Evolutionary conservation across 2,888 invertebrate genomes (phyloP).

Genomic region (Mallateleia sp.): DNA sequence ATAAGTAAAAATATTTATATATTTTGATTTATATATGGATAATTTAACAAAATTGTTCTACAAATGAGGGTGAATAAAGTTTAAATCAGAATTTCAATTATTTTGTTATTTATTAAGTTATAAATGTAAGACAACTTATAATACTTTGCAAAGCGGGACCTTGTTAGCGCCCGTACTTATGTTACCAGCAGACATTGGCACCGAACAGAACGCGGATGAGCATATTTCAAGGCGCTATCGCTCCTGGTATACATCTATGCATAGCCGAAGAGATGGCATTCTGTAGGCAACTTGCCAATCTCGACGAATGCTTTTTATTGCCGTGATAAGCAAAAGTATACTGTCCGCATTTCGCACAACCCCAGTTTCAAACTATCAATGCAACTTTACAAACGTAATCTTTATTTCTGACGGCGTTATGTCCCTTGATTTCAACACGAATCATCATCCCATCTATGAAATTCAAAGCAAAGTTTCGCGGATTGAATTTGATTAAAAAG

Average conservation of each 20-base stretch:
- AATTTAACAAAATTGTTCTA: too few species aligned
- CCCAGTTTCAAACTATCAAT: constrained; percentile 56
- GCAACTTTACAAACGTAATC: constrained; percentile 82
- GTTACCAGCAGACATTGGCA: constrained; percentile 73
- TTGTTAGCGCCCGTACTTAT: constrained; percentile 73
- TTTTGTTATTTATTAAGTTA: background rate
- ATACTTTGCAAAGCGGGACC: constrained; percentile 23
- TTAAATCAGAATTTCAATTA: too few species aligned
- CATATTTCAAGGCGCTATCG: constrained; percentile 87
- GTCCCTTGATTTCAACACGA: constrained; percentile 37
- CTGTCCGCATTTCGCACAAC: constrained; percentile 51
- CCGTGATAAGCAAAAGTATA: constrained; percentile 84
- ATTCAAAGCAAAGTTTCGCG: background rate
- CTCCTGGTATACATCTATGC: constrained; percentile 74
- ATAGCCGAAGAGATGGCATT: constrained; percentile 80
- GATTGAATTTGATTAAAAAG: background rate
- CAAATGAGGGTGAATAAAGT: too few species aligned
- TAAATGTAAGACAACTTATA: background rate
- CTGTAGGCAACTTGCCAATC: constrained; percentile 87
- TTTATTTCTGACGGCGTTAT: constrained; percentile 63
- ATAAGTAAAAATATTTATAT: too few species aligned
- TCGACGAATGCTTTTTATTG: constrained; percentile 88
- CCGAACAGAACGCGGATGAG: constrained; percentile 84
- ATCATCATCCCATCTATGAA: constrained; percentile 22
- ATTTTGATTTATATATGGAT: too few species aligned